Evolutionary conservation across 2,888 invertebrate species (phyloP), one percentile per base, ranked within the genome.

Genomic region (Chrysina gloriosa): DNA sequence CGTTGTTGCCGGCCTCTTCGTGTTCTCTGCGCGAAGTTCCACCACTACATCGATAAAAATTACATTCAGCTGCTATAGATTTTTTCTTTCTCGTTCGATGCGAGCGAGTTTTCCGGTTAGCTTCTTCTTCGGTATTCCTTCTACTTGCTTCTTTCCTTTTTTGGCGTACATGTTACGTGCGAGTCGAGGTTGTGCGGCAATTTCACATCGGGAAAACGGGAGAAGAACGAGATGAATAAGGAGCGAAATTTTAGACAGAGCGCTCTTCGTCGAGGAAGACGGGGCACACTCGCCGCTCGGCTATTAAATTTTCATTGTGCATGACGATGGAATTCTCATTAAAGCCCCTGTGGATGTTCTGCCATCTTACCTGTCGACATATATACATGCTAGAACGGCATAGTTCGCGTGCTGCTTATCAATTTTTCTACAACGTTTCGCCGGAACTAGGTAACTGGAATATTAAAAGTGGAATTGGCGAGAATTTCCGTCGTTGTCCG

Each of bases 321-420:
- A 58, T 58, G 39, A 58, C 50, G 58, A 58, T 58, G 58, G 58
- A 58, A 58, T 58, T 58, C 58, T 58, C 58, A 58, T 58, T 58
- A 58, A 58, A 58, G 58, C 42, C 25, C 50, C 14, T 9, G 19
- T 14, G 36, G 39, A 39, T 58, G 11, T 39, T 39, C 11, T 25
- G 25, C 25, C 23, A 5, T 7, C 23, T 25, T 45, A 11, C 4
- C 36, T 36, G 11, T 36, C 14, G n/a, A 36, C 14, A 36, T 11
- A 16, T 21, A 21, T 45, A 45, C 31, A 31, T 29, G 31, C 31
- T 9, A 16, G 29, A 19, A 19, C 19, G 31, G 52, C 16, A 52
- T 29, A 52, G 31, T 16, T 52, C 52, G 52, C 31, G 52, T 52
- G 27, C 31, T 31, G 52, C 39, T 58, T 58, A 58, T 58, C 58